Base-by-base conservation (phyloP, 2,113 vertebrate species). In the Bolborhynchus lineola region DNA sequence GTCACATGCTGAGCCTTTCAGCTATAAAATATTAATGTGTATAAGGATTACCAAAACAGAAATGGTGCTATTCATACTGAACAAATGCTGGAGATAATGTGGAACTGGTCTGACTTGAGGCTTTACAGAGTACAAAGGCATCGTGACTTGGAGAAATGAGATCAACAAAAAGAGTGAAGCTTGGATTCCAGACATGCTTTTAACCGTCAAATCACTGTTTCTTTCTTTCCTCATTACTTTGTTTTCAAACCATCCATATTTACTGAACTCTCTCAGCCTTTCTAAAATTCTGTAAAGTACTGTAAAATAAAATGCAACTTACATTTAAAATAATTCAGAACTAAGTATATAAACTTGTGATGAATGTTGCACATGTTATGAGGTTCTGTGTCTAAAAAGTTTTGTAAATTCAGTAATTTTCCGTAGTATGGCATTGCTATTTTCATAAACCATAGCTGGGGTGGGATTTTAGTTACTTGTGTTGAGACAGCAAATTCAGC, bases 401-500 rank as follows among this genome's bases (percentile, higher is more conserved):
- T 79, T 12, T n/a, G 6, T 2, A 46, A 81, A 47, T 15, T 52
- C 18, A 21, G 5, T 31, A 65, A 21, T 63, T 74, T 35, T 59
- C 11, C 49, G 5, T 74, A 7, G 3, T 46, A 67, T 7, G 2
- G 4, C 2, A 5, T 28, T 69, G 8, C 1, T 68, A 7, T 17
- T 65, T 77, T 74, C 39, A 47, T 26, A 70, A 16, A 47, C 9
- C 50, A 3, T 55, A 64, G 10, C 16, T 16, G 12, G 10, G 3
- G 6, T 63, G 5, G 16, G 35, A 88, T 71, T 6, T 10, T 33
- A 64, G 11, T 7, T 76, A 18, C 12, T 37, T 75, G 6, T 16
- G 41, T 18, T 46, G 13, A 89, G 37, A 67, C 6, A 77, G 39
- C 63, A 86, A 75, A 62, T 81, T 77, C 29, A 46, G 35, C 7